These are phyloP conservation scores for Calliphora vomitoria DNA, from an alignment of 2,888 invertebrate species.

Conservation along the genomic window DNA sequence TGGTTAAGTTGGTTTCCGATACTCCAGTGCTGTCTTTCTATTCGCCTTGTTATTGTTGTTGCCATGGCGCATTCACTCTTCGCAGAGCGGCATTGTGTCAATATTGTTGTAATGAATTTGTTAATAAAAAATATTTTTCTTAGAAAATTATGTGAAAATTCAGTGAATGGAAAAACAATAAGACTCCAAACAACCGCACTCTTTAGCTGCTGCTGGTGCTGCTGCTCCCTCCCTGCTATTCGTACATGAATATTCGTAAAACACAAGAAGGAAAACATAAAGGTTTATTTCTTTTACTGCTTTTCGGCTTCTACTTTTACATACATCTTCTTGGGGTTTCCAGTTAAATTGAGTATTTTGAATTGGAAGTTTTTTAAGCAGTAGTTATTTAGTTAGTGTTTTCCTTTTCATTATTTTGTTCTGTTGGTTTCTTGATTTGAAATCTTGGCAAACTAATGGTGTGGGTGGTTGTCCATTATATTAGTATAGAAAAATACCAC, in stretches of 20 bases:
- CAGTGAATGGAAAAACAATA: conserved; percentile 74
- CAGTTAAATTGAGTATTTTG: conserved; percentile 63
- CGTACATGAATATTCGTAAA: conserved; percentile 7
- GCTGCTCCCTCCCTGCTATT: background rate
- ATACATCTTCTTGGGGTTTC: conserved; percentile 56
- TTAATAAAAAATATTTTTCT: conserved; percentile 74
- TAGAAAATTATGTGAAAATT: conserved; percentile 74
- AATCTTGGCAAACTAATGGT: background rate
- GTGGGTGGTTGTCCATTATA: conserved; percentile 54
- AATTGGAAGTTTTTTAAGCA: conserved; percentile 58
- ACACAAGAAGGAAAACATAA: conserved; percentile 28
- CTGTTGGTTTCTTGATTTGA: background rate
- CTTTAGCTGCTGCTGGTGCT: background rate
- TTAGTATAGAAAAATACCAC: conserved; percentile 13
- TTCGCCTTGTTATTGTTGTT: conserved; percentile 50
- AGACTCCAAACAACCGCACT: conserved; percentile 51
- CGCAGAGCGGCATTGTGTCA: conserved; percentile 63
- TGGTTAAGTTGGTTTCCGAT: conserved; percentile 72
- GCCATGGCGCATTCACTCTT: conserved; percentile 49
- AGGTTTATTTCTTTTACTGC: conserved; percentile 58
- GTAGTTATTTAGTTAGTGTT: conserved; percentile 58
- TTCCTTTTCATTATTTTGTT: conserved; percentile 8
- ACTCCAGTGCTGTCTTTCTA: conserved; percentile 34
- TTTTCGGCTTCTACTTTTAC: conserved; percentile 17
- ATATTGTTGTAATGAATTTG: conserved; percentile 75